Evolutionary conservation across 1,140 invertebrate species (phyloP), one percentile per base, ranked within the genome.

Genomic region (Trichoplusia ni): DNA sequence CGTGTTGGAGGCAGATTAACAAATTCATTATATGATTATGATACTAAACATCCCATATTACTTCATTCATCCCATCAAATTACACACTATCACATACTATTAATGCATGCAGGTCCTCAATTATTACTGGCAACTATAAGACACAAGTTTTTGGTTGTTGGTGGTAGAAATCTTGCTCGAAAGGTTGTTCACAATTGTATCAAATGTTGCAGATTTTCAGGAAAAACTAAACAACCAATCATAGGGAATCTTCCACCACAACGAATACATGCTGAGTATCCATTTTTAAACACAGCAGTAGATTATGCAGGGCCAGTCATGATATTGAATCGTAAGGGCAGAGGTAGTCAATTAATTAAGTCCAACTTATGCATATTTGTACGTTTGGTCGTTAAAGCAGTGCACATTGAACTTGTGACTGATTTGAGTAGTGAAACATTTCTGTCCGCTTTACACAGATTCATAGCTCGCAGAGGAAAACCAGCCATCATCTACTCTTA

Each of bases 231-330:
- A 6, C 31, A 25, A 8, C 56, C 56, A 19, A 54, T 65, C 9
- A 72, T 68, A 44, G 62, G 65, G 3, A 67, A 69, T 29, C 37
- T 73, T 38, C 67, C 67, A 7, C 14, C 16, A 4, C 40, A 64
- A 44, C 64, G 67, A 13, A 8, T 67, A 44, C 6, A 59, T 5
- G n/a, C 38, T 42, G 44, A 56, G n/a, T 74, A 54, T 56, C 67
- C 64, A 1, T 70, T 69, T 14, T 27, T 51, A 25, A 37, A 29
- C 14, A 31, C 35, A 29, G 82, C 79, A 0, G 71, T 85, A 0
- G 83, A 85, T 16, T 38, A 38, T 8, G 14, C 37, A 2, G 14
- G 37, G 11, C 37, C 37, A 1, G 13, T 59, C 1, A 18, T 59
- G 11, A 19, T 59, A 9, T 42, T 59, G 13, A 58, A 40, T 16